Conservation (phyloP, 2,888 invertebrate species). For the Tipula helvola region DNA sequence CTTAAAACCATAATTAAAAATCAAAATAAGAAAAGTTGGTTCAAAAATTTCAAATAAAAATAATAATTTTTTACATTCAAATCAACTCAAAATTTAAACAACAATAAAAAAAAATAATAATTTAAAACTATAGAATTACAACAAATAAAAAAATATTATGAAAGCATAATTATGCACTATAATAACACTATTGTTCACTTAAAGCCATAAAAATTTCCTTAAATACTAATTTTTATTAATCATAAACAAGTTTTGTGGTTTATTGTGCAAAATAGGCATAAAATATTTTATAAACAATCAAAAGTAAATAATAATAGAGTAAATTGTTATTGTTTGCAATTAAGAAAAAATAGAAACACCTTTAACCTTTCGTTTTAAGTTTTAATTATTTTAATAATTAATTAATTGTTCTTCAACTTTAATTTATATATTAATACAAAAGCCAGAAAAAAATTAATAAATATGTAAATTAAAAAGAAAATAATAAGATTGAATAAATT, state of each 20-base stretch:
- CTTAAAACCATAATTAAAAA: not conserved
- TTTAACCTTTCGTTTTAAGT: not conserved
- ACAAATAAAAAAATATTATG: not conserved
- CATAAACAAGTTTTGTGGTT: not conserved
- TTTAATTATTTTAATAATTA: not conserved
- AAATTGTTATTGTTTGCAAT: not conserved
- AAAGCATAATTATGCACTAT: not conserved
- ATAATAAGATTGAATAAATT: constrained; percentile 4
- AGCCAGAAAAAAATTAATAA: not conserved
- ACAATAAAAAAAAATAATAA: not conserved
- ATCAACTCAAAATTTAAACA: not conserved
- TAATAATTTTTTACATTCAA: not conserved
- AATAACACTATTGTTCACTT: not conserved
- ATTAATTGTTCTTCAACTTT: not conserved
- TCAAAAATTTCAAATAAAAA: not conserved
- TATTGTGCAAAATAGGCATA: not conserved
- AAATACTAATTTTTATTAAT: not conserved
- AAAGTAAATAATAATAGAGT: not conserved
- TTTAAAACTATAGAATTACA: not conserved
- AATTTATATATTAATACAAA: not conserved
- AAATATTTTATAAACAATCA: not conserved
- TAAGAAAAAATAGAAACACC: not conserved
- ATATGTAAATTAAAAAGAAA: not conserved
- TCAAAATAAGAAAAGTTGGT: not conserved
- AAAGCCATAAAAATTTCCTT: not conserved